Base-by-base conservation (phyloP, 2,797 vertebrate genomes). In the Ambastaia sidthimunki region DNA sequence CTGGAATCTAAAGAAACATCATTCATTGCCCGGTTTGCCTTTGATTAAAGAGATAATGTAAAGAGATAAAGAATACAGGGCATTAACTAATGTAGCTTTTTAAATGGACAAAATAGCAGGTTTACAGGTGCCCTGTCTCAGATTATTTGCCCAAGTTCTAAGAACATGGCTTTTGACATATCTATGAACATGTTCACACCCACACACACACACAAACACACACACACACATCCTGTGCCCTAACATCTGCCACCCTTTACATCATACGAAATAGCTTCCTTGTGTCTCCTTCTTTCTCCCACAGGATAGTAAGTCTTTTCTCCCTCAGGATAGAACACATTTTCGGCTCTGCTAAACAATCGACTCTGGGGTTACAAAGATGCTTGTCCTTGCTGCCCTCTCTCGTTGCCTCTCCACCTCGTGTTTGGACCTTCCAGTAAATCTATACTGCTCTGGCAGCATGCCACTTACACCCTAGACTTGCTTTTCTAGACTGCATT, bases 331-430 rank as follows among this genome's bases (percentile, higher is more conserved):
- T 93, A 86, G 74, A 92, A 93, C 92, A 92, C 86, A 93, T 94
- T 96, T 95, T 93, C 92, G 59, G 91, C 93, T 93, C 91, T 89
- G 88, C 89, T 82, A 91, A 93, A 90, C 93, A 92, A 93, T 93
- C 84, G 90, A 94, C 92, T 90, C 80, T 87, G 89, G 89, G 80
- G 85, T 89, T 87, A 85, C 84, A 78, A 82, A 87, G 92, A 89
- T 89, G 89, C 90, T 89, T 90, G 89, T 91, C 92, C 89, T 85
- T 90, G 89, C 87, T 86, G 82, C 59, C 86, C 88, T 85, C 83
- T 86, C 84, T 84, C 76, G 83, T 87, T 85, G 84, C 73, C 88
- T 87, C 37, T 82, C 86, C 57, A 80, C 82, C 78, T 88, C 76
- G 84, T 88, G 86, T 87, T 89, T 78, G 66, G 82, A 78, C 74